Percentiles rank a stretch among this genome's conserved stretches.
Conservation (phyloP, 2,888 invertebrate genomes). For the Craniophora ligustri region DNA sequence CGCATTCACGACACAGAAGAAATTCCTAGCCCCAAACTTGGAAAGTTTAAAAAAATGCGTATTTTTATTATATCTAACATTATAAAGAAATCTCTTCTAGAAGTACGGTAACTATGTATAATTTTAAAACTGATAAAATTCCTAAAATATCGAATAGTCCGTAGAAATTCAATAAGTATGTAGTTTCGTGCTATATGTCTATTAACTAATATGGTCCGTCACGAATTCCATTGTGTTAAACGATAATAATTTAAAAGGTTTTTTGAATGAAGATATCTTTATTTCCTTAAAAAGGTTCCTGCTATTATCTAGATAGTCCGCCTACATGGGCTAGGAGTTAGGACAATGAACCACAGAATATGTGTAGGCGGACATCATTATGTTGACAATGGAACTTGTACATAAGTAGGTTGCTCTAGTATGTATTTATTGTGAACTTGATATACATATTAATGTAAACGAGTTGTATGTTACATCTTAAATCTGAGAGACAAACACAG, state of each 20-base stretch:
- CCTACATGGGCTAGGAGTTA: constrained; percentile 33
- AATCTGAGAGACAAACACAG: too few species aligned
- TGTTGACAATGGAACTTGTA: constrained; percentile 22
- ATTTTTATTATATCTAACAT: too few species aligned
- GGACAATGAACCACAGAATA: constrained; percentile 47
- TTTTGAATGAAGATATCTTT: constrained; percentile 26
- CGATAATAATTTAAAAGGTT: constrained; percentile 16
- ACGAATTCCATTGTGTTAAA: constrained; percentile 22
- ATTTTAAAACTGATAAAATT: too few species aligned
- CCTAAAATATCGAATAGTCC: background rate
- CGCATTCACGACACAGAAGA: too few species aligned
- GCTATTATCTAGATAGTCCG: constrained; percentile 21
- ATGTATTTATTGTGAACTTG: constrained; percentile 33
- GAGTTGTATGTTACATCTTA: too few species aligned
- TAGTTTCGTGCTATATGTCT: background rate
- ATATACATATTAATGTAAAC: constrained; percentile 6
- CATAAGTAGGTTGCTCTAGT: constrained; percentile 30
- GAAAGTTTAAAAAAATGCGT: too few species aligned
- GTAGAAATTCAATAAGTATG: constrained; percentile 2
- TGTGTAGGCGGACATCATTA: constrained; percentile 36
- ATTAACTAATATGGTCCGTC: constrained; percentile 28
- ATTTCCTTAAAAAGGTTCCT: constrained; percentile 31
- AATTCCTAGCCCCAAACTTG: too few species aligned
- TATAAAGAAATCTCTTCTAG: too few species aligned
- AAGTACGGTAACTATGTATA: too few species aligned